Evolutionary conservation across 2,113 vertebrate species (phyloP), one percentile per base, ranked within the genome.

Genomic region (Apaloderma vittatum): DNA sequence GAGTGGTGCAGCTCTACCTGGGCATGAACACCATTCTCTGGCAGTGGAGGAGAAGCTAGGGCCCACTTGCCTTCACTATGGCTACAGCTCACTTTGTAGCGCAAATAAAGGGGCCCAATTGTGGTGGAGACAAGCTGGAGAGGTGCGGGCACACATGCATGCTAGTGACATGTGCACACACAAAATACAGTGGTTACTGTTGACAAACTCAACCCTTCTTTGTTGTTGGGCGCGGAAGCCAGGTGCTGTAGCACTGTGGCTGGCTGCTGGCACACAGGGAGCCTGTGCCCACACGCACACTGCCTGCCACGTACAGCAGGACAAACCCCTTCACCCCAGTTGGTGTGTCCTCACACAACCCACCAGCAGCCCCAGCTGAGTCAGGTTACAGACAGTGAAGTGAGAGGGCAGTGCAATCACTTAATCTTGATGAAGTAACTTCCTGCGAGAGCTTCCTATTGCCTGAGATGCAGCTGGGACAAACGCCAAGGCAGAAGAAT

Each of bases 81-180:
- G 37, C 36, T 78, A 27, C 57, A 48, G 48, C 57, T 81, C 6
- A 15, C n/a, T 19, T 55, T 17, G 51, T 13, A n/a, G 9, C 0
- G 4, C 51, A 59, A 62, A 63, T 15, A 54, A 58, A 62, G 0
- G 84, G 5, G 9, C 16, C 21, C 30, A 63, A 55, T 0, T 19
- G 40, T 29, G 32, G 13, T 5, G 8, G 19, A 71, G 27, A 67
- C 3, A 76, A 68, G 24, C 20, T 51, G 26, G 43, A 74, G 65
- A 63, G 52, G n/a, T n/a, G 36, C 16, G 22, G 23, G 24, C 46
- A 74, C 2, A 0, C 0, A 0, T 5, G 8, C 2, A 0, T 15
- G 20, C 62, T 55, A 5, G 16, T 15, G 22, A 29, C 21, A 3
- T 1, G 6, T 32, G 51, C 26, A 37, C 73, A 46, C 36, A 26